These are phyloP conservation scores for Chelonia mydas DNA, from an alignment of 2,797 vertebrate genomes.

Conservation along the genomic window DNA sequence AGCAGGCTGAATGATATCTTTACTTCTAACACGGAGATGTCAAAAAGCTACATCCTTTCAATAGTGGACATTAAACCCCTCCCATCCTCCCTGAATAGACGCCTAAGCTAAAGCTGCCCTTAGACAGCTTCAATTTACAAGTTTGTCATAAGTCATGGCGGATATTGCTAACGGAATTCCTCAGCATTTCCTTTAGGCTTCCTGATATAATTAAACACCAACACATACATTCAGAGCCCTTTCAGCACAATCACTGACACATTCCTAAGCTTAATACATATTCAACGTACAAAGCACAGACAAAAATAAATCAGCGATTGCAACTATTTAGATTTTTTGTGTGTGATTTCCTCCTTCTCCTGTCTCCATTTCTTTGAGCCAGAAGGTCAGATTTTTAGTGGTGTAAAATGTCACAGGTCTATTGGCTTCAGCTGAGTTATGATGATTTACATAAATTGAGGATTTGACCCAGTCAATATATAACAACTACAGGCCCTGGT, in stretches of 20 bases:
- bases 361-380: neutral
- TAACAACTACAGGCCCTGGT: neutral
- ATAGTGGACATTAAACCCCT: neutral
- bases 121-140: neutral
- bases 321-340: neutral
- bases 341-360: neutral
- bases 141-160: neutral
- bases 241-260: neutral
- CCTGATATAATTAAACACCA: neutral
- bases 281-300: neutral
- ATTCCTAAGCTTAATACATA: neutral
- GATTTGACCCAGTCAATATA: neutral
- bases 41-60: constrained; percentile 37
- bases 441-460: neutral
- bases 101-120: neutral
- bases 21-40: constrained; percentile 48
- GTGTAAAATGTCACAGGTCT: neutral
- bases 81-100: neutral
- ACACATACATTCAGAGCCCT: neutral
- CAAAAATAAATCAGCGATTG: constrained; percentile 12
- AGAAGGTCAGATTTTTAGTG: neutral
- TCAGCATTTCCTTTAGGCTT: neutral
- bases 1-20: constrained; percentile 45
- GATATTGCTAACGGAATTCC: neutral
- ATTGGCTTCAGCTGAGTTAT: neutral